These are phyloP conservation scores for Dolichomitus sp. DNA, from an alignment of 2,888 invertebrate species.

Conservation along the genomic window DNA sequence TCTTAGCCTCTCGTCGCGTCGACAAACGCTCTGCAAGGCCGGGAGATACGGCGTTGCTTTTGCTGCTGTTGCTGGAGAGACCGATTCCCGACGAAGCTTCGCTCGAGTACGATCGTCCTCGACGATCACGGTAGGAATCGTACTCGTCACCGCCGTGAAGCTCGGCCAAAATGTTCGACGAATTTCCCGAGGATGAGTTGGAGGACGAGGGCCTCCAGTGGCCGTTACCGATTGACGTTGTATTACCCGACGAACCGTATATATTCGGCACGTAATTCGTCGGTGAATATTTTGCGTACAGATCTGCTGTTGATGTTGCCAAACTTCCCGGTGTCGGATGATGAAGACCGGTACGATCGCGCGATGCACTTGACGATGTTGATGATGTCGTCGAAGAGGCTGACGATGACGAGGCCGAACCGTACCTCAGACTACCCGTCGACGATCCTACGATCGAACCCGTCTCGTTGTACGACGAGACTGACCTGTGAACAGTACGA, in stretches of 20 bases:
- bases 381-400: slow-evolving; percentile 72
- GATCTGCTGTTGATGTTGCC: slow-evolving; percentile 88
- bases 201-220: slow-evolving; percentile 71
- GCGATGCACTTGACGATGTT: slow-evolving; percentile 66
- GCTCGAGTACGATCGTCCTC: slow-evolving; percentile 65
- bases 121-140: slow-evolving; percentile 59
- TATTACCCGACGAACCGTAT: slow-evolving; percentile 75
- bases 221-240: slow-evolving; percentile 58
- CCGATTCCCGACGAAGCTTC: slow-evolving; percentile 50
- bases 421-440: slow-evolving; percentile 65
- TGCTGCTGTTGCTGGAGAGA: slow-evolving; percentile 21
- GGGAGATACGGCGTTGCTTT: slow-evolving; percentile 2
- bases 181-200: slow-evolving; percentile 60
- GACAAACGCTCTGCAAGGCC: slow-evolving; percentile 52
- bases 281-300: slow-evolving; percentile 92
- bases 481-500: slow-evolving; percentile 80
- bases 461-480: slow-evolving; percentile 80
- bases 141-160: slow-evolving; percentile 77
- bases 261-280: slow-evolving; percentile 91
- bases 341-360: slow-evolving; percentile 69
- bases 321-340: slow-evolving; percentile 68
- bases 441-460: slow-evolving; percentile 69
- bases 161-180: slow-evolving; percentile 69
- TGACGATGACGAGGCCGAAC: slow-evolving; percentile 69
- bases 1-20: slow-evolving; percentile 65